Evolutionary conservation across 2,888 invertebrate species (phyloP), one percentile per base, ranked within the genome.

Genomic region (Tanaodytes sp.): DNA sequence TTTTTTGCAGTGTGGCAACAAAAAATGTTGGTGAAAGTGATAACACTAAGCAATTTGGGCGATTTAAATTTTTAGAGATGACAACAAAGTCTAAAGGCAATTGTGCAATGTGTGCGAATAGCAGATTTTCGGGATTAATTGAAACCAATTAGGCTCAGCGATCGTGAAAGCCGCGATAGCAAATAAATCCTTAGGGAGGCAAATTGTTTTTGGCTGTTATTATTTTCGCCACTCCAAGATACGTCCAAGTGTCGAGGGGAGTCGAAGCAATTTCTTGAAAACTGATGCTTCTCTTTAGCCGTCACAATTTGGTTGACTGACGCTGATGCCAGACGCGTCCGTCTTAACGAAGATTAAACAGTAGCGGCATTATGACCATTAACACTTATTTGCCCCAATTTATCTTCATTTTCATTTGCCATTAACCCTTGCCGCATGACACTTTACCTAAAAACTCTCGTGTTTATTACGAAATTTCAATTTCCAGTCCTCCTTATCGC

Each of bases 291-390:
- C 67, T 64, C 71, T 64, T 62, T 70, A 64, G 61, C 59, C 58
- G 54, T 55, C 49, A 64, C 68, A 74, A 75, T 75, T 75, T 70
- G 64, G 63, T 48, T 70, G 72, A 70, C 67, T 64, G 67, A 68
- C 73, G 70, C 65, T 68, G 64, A 51, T 61, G 69, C 65, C 70
- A 73, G 72, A 64, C 73, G 71, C 59, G 71, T 74, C 73, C 65
- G 67, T 74, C 73, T 76, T 80, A 80, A 82, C 78, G 79, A 82
- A 82, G 81, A 82, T 82, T 79, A 80, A 82, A 79, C 79, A 79
- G 81, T 79, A 75, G 77, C 78, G 77, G 78, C 76, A 78, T 80
- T 80, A 80, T 77, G 76, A 74, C 79, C 79, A 81, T 81, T 79
- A 80, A 76, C 78, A 76, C 79, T 81, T 80, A 79, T 82, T 81